These are phyloP conservation scores for Oreocharis arfaki DNA, from an alignment of 2,113 vertebrate species.

Conservation along the genomic window DNA sequence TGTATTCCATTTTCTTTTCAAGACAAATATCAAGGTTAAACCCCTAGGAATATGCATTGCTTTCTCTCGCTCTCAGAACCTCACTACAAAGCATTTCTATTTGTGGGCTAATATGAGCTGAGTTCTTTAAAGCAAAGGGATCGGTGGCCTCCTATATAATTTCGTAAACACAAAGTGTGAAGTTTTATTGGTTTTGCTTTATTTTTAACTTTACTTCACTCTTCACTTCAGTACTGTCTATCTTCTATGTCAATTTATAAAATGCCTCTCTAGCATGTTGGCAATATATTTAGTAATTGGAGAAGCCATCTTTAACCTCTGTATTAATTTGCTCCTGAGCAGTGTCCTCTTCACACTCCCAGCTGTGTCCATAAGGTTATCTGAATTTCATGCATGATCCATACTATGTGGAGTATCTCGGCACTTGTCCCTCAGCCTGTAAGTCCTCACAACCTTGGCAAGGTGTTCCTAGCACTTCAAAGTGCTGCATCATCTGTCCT, in stretches of 20 bases:
- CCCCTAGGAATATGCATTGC: background rate
- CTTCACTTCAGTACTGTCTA: background rate
- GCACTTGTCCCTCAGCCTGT: background rate
- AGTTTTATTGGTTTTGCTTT: background rate
- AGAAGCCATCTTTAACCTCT: background rate
- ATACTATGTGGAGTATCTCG: background rate
- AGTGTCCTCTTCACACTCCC: background rate
- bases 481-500: background rate
- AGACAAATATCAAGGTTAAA: background rate
- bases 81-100: background rate
- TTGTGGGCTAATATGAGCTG: background rate
- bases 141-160: background rate
- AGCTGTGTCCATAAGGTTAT: background rate
- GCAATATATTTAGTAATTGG: background rate
- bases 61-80: background rate
- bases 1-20: background rate
- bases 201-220: background rate
- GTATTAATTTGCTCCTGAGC: background rate
- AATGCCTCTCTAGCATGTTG: background rate
- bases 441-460: background rate
- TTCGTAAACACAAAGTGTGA: background rate
- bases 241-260: background rate
- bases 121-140: background rate
- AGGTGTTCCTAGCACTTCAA: background rate
- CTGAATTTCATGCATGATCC: background rate